These are phyloP conservation scores for Odontophorus gujanensis DNA, from an alignment of 2,113 vertebrate species.

Conservation along the genomic window DNA sequence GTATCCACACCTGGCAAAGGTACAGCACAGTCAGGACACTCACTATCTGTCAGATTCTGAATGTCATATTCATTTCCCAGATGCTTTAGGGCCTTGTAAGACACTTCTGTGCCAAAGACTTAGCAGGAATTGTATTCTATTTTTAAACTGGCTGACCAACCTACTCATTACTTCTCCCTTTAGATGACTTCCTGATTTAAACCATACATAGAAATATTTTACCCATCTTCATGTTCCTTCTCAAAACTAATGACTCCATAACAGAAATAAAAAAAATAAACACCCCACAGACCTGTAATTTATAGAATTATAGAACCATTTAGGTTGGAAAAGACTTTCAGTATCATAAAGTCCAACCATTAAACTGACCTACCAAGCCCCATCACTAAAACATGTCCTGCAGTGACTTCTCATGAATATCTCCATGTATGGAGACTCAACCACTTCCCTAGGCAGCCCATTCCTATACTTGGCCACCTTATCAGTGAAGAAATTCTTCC, in stretches of 20 bases:
- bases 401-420: background rate
- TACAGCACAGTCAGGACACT: background rate
- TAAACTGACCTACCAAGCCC: background rate
- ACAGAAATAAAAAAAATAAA: too few species aligned
- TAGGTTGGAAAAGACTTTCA: background rate
- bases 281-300: background rate
- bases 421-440: background rate
- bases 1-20: background rate
- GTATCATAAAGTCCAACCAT: background rate
- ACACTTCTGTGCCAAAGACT: conserved; percentile 33
- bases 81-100: conserved; percentile 28
- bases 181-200: conserved; percentile 48
- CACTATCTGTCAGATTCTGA: conserved; percentile 43
- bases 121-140: conserved; percentile 29
- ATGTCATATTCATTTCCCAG: conserved; percentile 27
- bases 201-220: background rate
- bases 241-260: background rate
- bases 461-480: background rate
- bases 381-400: background rate
- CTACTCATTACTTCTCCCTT: conserved; percentile 32
- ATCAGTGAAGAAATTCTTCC: background rate
- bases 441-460: background rate
- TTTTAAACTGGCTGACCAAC: conserved; percentile 16
- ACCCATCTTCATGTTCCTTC: background rate
- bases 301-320: background rate